Evolutionary conservation across 2,797 vertebrate species (phyloP), one percentile per base, ranked within the genome.

Genomic region (Chromis chromis): DNA sequence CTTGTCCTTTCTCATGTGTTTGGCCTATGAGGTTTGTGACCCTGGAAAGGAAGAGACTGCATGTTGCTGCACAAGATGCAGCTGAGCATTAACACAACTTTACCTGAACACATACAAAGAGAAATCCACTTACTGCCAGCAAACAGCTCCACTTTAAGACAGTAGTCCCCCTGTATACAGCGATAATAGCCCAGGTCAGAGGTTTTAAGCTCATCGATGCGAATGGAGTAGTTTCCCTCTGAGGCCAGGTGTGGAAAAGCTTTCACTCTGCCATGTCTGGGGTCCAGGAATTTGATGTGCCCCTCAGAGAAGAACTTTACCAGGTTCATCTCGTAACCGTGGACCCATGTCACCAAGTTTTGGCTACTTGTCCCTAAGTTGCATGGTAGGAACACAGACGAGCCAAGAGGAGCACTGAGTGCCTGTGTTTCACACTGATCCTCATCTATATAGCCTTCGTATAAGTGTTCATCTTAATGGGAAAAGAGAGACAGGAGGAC

Each of bases 381-480:
- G 66, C 91, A 93, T 2, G 79, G 85, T 0, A 93, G 75, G 14
- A 89, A 50, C 11, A 86, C 80, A n/a, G 72, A 75, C n/a, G 87
- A 87, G 25, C 87, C 83, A 21, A 86, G 24, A 1, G 1, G 0
- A 40, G 10, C 63, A 0, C 0, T 21, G 27, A 86, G 4, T 16
- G 0, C n/a, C 0, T 42, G 16, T 0, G 0, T 82, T 24, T 83
- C 4, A 84, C 78, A 85, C 0, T 0, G 1, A 0, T 1, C n/a
- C 5, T 58, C 5, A 31, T 62, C 74, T n/a, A n/a, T n/a, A 1
- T 19, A 1, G 5, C 33, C 11, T n/a, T 13, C 25, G 24, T 4
- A 4, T 46, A 31, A 0, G 2, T 11, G 11, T 8, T 63, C 8
- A 40, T 62, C 82, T 90, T 25, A 21, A 68, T 0, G 1, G 3